Evolutionary conservation across 2,888 invertebrate genomes (phyloP), one percentile per base, ranked within the genome.

Genomic region (Nipponacmea schrenckii): DNA sequence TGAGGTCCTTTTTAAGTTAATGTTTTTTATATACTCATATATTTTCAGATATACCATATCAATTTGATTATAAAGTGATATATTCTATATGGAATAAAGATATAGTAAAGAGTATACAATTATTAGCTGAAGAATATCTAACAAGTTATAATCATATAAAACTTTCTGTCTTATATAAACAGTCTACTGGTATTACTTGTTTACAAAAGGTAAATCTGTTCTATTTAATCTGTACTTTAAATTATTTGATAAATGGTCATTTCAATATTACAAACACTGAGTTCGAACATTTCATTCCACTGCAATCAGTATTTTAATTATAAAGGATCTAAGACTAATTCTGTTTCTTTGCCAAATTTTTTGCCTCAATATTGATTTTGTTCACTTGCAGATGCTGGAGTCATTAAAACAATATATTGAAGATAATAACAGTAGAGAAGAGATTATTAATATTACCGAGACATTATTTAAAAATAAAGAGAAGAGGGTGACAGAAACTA

Each of bases 1-100:
- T n/a, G n/a, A n/a, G n/a, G n/a, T n/a, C n/a, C n/a, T n/a, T n/a
- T n/a, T n/a, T n/a, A n/a, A n/a, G n/a, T n/a, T n/a, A n/a, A n/a
- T n/a, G n/a, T 10, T 50, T 1, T 27, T 50, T 50, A 50, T 50
- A 46, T 45, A 10, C 2, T 46, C 24, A n/a, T 46, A 45, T 24
- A 3, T 67, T 44, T 81, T 26, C 80, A 85, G 85, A 85, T 77
- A 75, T 82, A 10, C 86, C 86, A 5, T 84, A 79, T 78, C 79
- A 79, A 73, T 85, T 85, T 78, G 79, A 80, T 65, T 83, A 81
- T 69, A 75, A 80, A 20, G 71, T 84, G 20, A 74, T 74, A n/a
- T 76, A 75, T 66, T 50, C 75, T 24, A 71, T 72, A 45, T 69
- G 72, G 24, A 26, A 65, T n/a, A 71, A 74, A 15, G 79, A 79